Evolutionary conservation across 2,888 invertebrate genomes (phyloP).

Genomic region (Tridacna gigas): DNA sequence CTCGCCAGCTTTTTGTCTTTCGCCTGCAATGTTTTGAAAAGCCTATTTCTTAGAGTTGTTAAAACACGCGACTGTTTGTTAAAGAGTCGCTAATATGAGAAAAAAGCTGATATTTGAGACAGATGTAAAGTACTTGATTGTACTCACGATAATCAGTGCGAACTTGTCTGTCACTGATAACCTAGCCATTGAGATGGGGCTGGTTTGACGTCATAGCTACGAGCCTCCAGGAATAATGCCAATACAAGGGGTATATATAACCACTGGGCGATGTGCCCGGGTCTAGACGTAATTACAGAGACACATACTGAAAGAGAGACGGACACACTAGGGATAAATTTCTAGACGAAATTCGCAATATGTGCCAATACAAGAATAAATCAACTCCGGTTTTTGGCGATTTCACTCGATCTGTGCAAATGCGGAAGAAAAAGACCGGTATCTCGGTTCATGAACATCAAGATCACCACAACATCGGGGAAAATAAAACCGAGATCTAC

Average conservation of each 20-base stretch:
- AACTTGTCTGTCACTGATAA: conserved; percentile 8
- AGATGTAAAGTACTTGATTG: neutral
- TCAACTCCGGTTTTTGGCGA: neutral
- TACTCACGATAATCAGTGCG: conserved; percentile 11
- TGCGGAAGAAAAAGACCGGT: neutral
- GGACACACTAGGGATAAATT: too few species aligned
- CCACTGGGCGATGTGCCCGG: neutral
- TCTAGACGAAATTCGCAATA: neutral
- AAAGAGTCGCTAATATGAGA: too few species aligned
- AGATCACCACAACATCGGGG: neutral
- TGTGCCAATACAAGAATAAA: neutral
- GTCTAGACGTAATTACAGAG: too few species aligned
- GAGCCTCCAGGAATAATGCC: neutral
- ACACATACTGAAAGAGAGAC: too few species aligned
- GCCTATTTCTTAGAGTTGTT: too few species aligned
- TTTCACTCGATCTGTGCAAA: neutral
- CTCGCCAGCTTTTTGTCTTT: too few species aligned
- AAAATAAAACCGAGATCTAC: neutral
- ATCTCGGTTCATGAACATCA: neutral
- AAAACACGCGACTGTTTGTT: too few species aligned
- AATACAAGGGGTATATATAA: neutral
- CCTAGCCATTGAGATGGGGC: neutral
- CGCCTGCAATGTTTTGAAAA: too few species aligned
- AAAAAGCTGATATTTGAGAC: too few species aligned
- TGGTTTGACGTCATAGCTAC: conserved; percentile 7